These are phyloP conservation scores for Zoanthus sansibaricus DNA, from an alignment of 92 coral and sea anemone species.

Conservation along the genomic window DNA sequence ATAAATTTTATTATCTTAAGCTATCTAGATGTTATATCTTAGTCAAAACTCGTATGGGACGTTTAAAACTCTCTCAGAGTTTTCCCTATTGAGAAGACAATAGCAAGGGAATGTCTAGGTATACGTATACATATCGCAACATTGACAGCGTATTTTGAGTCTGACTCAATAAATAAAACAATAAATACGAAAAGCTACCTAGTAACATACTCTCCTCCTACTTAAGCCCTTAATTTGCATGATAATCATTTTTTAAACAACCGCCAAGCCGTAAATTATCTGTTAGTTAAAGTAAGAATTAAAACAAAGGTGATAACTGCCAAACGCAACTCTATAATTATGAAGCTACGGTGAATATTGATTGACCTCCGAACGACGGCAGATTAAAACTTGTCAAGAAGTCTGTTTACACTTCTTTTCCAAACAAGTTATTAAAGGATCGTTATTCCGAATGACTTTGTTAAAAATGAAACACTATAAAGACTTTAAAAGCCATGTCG, in stretches of 20 bases:
- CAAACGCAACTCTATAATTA: not conserved
- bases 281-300: not conserved
- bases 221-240: not conserved
- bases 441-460: too few species aligned
- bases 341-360: not conserved
- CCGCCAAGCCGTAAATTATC: not conserved
- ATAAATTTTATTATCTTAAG: not conserved
- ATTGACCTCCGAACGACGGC: not conserved
- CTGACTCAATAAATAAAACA: not conserved
- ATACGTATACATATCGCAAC: too few species aligned
- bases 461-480: too few species aligned
- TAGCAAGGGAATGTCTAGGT: too few species aligned
- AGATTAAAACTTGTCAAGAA: too few species aligned
- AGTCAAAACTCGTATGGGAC: too few species aligned
- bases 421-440: too few species aligned
- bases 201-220: not conserved
- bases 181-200: not conserved
- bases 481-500: too few species aligned
- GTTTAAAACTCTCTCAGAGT: too few species aligned
- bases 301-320: not conserved
- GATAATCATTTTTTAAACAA: not conserved
- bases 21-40: not conserved
- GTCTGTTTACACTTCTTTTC: too few species aligned
- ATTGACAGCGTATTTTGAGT: not conserved
- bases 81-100: too few species aligned